Evolutionary conservation across 37 sponge, comb jelly and placozoan genomes (phyloP), one percentile per base, ranked within the genome.

Genomic region (Axinella damicornis): DNA sequence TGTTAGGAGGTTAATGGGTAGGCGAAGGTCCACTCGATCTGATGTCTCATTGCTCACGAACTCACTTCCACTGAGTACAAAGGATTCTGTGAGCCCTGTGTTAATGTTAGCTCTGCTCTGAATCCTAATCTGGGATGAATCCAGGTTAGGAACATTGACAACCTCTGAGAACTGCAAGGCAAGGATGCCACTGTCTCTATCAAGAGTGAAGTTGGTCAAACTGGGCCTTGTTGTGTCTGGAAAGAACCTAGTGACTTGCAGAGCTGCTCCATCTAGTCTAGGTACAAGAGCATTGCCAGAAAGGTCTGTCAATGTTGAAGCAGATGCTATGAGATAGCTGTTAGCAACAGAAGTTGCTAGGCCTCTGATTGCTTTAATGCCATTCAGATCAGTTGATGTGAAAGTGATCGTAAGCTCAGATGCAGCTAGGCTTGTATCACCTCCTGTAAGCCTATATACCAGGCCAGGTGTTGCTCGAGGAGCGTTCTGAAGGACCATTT

Each of bases 181-280:
- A 18, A 92, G 71, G 33, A 83, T 70, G 24, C 95, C 95, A 54
- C 91, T 76, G 61, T 97, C 88, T 39, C 85, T 79, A 69, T 97
- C 97, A 19, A 97, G 80, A 6, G 56, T 77, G 83, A 92, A 97
- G 31, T 38, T 52, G 0, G 55, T 61, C 41, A 97, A 64, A 57
- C 41, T 27, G 17, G 95, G 95, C 34, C 85, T 57, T 0, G 85
- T 75, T n/a, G 71, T 83, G 55, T 97, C 97, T 31, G 88, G 70
- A 20, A 37, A 36, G 70, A 94, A 88, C 0, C 28, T 16, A 5
- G 81, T 24, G 0, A 77, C 92, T 41, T 69, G 76, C 18, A 56
- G 52, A 31, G 92, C 97, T 65, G 38, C 58, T 53, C 93, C 92
- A 86, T 91, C 76, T 65, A 74, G 53, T 1, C 94, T 78, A 18